phyloP scores from a whole-genome alignment of 1,140 invertebrate genomes.

The Neodiprion virginianus region DNA sequence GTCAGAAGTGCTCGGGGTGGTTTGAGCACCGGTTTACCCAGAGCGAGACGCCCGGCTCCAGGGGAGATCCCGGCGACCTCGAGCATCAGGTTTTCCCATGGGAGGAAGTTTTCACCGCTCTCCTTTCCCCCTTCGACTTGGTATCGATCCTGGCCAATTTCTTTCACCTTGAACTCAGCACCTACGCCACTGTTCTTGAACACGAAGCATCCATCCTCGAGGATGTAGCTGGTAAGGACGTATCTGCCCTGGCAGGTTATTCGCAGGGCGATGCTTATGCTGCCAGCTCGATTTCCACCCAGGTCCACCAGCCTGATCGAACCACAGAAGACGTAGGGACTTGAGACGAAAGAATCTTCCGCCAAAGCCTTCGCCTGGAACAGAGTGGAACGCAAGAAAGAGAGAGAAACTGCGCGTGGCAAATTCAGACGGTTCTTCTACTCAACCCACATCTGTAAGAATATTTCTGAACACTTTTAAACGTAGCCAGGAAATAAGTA shows the following conservation, averaged over 20 bases:
- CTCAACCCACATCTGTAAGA: too few relatives aligned
- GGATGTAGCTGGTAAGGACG: constrained; percentile 11
- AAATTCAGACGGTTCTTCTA: too few relatives aligned
- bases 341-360: background rate
- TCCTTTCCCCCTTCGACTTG: background rate
- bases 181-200: constrained; percentile 15
- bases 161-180: constrained; percentile 10
- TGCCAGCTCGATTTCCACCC: constrained; percentile 27
- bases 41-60: background rate
- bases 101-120: background rate
- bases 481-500: background rate
- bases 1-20: background rate
- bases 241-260: constrained; percentile 29
- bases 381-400: background rate
- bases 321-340: constrained; percentile 25
- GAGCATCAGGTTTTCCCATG: constrained; percentile 19
- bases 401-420: too few relatives aligned
- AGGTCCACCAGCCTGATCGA: constrained; percentile 27
- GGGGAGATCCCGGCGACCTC: constrained; percentile 19
- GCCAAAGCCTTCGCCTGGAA: background rate
- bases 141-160: background rate
- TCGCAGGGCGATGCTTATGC: constrained; percentile 15
- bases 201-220: constrained; percentile 11
- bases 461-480: too few relatives aligned
- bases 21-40: constrained; percentile 13